phyloP scores from a whole-genome alignment of 2,888 invertebrate species.

The Dolichomitus sp. region DNA sequence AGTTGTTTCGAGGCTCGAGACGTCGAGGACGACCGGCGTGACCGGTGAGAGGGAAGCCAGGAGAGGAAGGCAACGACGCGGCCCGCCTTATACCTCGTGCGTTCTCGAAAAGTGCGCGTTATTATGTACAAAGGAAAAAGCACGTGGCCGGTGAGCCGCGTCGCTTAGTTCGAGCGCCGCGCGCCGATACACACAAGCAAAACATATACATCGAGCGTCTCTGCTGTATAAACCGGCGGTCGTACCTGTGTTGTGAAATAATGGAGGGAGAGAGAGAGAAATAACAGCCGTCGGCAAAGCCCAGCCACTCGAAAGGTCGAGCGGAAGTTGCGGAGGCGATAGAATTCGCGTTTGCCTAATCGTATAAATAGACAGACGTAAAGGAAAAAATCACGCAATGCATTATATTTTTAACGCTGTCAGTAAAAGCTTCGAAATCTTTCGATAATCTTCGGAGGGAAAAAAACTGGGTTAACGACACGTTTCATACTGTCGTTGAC shows the following conservation, averaged over 20 bases:
- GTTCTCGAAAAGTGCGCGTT: constrained; percentile 59
- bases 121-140: constrained; percentile 55
- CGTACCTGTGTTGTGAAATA: constrained; percentile 25
- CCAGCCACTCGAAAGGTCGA: constrained; percentile 62
- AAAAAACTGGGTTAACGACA: too few relatives aligned
- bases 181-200: constrained; percentile 25
- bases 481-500: too few relatives aligned
- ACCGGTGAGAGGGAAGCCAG: constrained; percentile 44
- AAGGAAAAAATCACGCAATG: constrained; percentile 41
- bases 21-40: constrained; percentile 45
- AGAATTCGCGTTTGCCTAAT: constrained; percentile 62
- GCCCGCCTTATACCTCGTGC: constrained; percentile 5
- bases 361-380: constrained; percentile 46
- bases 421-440: background rate
- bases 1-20: constrained; percentile 2
- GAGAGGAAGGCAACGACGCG: constrained; percentile 7
- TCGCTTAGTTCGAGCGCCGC: constrained; percentile 3
- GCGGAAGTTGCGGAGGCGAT: constrained; percentile 67
- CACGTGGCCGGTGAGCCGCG: constrained; percentile 58
- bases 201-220: background rate
- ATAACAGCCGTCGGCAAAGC: constrained; percentile 52
- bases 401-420: background rate
- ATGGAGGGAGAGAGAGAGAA: constrained; percentile 10
- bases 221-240: constrained; percentile 2
- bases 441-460: too few relatives aligned